Base-by-base conservation (phyloP, 1,140 invertebrate genomes). In the Ooceraea biroi region DNA sequence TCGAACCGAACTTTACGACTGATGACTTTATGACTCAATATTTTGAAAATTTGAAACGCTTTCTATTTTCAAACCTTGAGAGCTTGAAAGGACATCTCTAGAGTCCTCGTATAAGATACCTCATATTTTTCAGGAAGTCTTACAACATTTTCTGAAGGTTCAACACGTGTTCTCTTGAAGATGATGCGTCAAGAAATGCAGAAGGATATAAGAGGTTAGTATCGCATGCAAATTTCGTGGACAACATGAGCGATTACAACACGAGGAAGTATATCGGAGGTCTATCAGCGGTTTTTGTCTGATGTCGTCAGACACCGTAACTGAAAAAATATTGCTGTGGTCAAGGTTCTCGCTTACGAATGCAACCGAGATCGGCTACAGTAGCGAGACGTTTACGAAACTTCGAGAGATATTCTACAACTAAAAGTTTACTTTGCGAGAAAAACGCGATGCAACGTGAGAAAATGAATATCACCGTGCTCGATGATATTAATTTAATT, bases 291-390 rank as follows among this genome's bases (percentile, higher is more conserved):
- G 36, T 77, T 83, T 83, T 83, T 83, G 46, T 57, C 48, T 50
- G 50, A 83, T 46, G 78, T 83, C 82, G 82, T 66, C 82, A 83
- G 72, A 77, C 44, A 83, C 82, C 82, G 72, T 83, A 83, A 83
- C 82, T 74, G 82, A 83, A 83, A 77, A 83, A 83, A 83, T 77
- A 55, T 12, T 72, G 5, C 71, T 77, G 77, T 83, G 82, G 82
- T 83, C 82, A 83, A 83, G 82, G 82, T 12, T 57, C 11, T 4
- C 58, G 57, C 25, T 44, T 25, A 22, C 27, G 19, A 55, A 57
- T n/a, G 50, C 50, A 71, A 17, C 19, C 50, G 41, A 68, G 8
- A 50, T 27, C 44, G 76, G 55, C 5, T 46, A 46, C 46, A 46
- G 46, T 36, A 12, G 19, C 63, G 36, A 36, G 36, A 57, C 63